These are phyloP conservation scores for Hecatera dysodea DNA, from an alignment of 2,888 invertebrate genomes.

Conservation along the genomic window DNA sequence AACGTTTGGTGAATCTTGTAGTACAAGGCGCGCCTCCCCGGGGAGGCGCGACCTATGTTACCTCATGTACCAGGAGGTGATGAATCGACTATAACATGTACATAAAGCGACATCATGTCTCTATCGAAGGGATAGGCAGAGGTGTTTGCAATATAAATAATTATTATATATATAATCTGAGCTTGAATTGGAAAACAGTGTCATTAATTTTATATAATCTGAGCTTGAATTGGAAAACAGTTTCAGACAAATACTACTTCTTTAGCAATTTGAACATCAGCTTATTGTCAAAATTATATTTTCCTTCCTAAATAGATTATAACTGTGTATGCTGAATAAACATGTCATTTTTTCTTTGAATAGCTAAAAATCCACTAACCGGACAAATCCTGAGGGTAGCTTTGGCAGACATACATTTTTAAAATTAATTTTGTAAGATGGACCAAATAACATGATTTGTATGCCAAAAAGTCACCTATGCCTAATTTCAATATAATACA, in stretches of 20 bases:
- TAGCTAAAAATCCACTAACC: too few species aligned
- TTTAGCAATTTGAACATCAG: too few species aligned
- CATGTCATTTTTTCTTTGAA: too few species aligned
- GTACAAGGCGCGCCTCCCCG: constrained; percentile 39
- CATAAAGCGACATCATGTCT: neutral
- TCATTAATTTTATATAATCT: too few species aligned
- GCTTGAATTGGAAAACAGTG: too few species aligned
- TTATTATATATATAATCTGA: too few species aligned
- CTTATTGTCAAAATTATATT: too few species aligned
- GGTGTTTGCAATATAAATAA: neutral
- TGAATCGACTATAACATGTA: constrained; percentile 46
- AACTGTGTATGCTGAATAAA: too few species aligned
- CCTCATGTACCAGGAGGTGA: constrained; percentile 19
- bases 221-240: too few species aligned
- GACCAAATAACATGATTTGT: neutral
- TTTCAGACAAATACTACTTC: too few species aligned
- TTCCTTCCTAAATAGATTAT: too few species aligned
- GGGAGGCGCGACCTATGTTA: constrained; percentile 37
- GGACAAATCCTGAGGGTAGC: too few species aligned
- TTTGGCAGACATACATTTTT: neutral
- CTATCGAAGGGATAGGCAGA: neutral
- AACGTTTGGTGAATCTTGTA: constrained; percentile 51
- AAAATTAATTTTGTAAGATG: neutral
- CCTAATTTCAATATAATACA: neutral
- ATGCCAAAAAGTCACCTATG: neutral